These are phyloP conservation scores for Neotoma lepida DNA, from an alignment of 2,113 vertebrate species.

Conservation along the genomic window DNA sequence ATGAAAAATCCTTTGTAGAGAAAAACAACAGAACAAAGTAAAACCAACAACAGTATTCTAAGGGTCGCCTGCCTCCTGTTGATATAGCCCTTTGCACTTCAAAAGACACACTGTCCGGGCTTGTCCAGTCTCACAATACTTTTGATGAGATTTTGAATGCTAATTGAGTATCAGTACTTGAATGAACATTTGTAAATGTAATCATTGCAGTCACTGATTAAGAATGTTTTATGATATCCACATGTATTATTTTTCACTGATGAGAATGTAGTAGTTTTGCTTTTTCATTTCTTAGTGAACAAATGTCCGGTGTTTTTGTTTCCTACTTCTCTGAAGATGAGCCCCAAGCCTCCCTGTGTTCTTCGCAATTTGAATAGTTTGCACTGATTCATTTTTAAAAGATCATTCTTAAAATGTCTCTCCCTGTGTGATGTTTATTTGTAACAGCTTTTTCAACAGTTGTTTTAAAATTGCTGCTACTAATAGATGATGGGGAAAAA, in stretches of 20 bases:
- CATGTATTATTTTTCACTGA: slow-evolving; percentile 73
- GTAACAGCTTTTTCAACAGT: slow-evolving; percentile 63
- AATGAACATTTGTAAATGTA: slow-evolving; percentile 79
- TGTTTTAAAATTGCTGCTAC: slow-evolving; percentile 72
- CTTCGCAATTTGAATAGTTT: slow-evolving; percentile 69
- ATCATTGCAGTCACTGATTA: slow-evolving; percentile 70
- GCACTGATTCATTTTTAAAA: slow-evolving; percentile 76
- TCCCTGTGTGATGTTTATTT: slow-evolving; percentile 26
- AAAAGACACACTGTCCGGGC: slow-evolving; percentile 60
- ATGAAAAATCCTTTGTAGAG: slow-evolving; percentile 50
- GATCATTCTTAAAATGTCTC: slow-evolving; percentile 64
- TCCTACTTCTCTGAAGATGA: slow-evolving; percentile 72
- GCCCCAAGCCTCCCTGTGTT: slow-evolving; percentile 56
- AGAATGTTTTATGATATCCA: slow-evolving; percentile 79
- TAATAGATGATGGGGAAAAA: slow-evolving; percentile 64
- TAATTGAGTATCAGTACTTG: slow-evolving; percentile 83
- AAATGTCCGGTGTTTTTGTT: slow-evolving; percentile 72
- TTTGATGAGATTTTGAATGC: slow-evolving; percentile 76
- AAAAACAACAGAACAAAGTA: background rate
- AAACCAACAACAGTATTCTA: slow-evolving; percentile 61
- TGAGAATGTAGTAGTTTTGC: slow-evolving; percentile 75
- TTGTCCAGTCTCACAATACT: slow-evolving; percentile 74
- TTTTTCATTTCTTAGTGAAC: slow-evolving; percentile 80
- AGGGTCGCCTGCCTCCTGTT: slow-evolving; percentile 46
- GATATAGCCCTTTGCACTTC: slow-evolving; percentile 70